Base-by-base conservation (phyloP, 2,888 invertebrate genomes). In the Nycteola revayana region DNA sequence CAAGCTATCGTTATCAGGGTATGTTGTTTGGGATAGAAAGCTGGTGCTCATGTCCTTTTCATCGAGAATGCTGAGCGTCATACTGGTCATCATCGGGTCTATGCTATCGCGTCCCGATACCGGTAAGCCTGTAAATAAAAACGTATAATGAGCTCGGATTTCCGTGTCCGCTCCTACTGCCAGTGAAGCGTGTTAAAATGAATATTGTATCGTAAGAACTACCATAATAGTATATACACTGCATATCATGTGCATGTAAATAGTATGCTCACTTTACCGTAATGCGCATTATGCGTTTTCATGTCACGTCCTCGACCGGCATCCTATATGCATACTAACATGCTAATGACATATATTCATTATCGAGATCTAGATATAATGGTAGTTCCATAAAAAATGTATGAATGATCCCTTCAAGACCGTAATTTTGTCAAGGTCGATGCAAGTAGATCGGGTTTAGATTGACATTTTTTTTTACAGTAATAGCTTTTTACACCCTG, bases 11-110 rank as follows among this genome's bases (percentile, higher is more conserved):
- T 85, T 77, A 47, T 89, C 89, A 0, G 84, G 86, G 51, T 83
- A 77, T 0, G 87, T 86, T 21, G 86, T 85, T 39, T 89, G 88
- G 0, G 89, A 90, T 9, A 89, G 79, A 58, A 89, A 88, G 46
- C 88, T 89, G 1, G 89, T 89, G 49, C 77, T 89, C 89, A 90
- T 90, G 48, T 90, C 89, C 34, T 89, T 89, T 33, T 89, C 89
- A 45, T 89, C 89, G 6, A 89, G 64, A 24, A 89, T 89, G 37
- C 88, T 89, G 9, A 86, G 73, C 1, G 88, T 87, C 87, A 89
- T 89, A 47, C 88, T 88, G 2, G 84, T 86, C 76, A 85, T 71
- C 82, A 89, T 82, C 1, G 81, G 87, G 43, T 88, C 87, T 30
- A 85, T 62, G 50, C 86, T 87, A 22, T 86, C 82, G 2, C 87